These are phyloP conservation scores for Platichthys flesus DNA, from an alignment of 2,113 vertebrate genomes.

Conservation along the genomic window DNA sequence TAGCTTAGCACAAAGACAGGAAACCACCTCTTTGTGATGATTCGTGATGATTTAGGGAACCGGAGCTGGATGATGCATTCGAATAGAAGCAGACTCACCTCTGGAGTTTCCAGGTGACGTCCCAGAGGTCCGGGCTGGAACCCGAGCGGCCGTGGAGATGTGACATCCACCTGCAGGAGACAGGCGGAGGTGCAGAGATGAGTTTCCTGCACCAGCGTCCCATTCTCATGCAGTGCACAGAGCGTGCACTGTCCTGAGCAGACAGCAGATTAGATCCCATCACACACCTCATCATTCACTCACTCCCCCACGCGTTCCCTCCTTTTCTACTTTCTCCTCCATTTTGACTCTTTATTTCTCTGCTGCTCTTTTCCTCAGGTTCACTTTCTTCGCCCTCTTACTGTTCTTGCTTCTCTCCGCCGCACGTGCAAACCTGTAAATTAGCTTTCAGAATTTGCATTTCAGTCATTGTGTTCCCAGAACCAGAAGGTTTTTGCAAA, in stretches of 20 bases:
- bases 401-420: no score
- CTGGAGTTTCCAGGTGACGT: neutral
- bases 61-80: neutral
- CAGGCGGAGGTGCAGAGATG: constrained; percentile 38
- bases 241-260: constrained; percentile 66
- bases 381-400: no score
- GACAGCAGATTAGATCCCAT: constrained; percentile 75
- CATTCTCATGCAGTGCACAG: constrained; percentile 72
- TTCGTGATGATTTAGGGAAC: no score
- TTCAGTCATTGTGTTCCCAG: no score
- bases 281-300: constrained; percentile 73
- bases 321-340: constrained; percentile 15
- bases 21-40: no score
- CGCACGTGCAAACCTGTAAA: no score
- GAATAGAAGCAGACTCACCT: constrained; percentile 7
- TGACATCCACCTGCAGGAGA: constrained; percentile 3
- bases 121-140: neutral
- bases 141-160: no score
- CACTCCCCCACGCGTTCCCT: constrained; percentile 26
- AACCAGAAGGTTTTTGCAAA: no score
- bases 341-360: neutral
- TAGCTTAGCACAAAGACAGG: no score
- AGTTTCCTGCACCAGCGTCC: constrained; percentile 50
- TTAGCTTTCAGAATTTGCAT: no score
- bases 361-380: neutral